phyloP scores from a whole-genome alignment of 2,113 vertebrate genomes.

The Rhinolophus ferrumequinum region DNA sequence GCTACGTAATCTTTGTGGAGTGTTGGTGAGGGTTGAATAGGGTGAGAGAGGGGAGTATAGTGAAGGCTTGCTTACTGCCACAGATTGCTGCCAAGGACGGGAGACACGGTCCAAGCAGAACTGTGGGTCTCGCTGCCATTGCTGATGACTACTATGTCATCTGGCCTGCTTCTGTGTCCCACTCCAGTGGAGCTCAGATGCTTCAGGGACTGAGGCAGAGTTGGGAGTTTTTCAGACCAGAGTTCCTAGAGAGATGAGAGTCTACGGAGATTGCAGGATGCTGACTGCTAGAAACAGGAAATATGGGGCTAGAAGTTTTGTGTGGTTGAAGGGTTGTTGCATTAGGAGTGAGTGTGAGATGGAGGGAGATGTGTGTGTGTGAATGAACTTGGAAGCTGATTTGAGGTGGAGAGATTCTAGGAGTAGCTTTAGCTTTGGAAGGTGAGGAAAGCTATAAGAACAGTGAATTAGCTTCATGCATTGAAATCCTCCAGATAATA shows the following conservation, averaged over 20 bases:
- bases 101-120: neutral
- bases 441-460: neutral
- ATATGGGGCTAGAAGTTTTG: neutral
- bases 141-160: neutral
- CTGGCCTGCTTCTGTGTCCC: too few relatives aligned
- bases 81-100: neutral
- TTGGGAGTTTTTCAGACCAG: neutral
- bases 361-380: neutral
- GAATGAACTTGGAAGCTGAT: neutral
- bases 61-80: neutral
- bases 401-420: neutral
- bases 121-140: neutral
- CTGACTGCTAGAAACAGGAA: neutral
- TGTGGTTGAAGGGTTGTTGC: neutral
- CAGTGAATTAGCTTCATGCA: neutral
- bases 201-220: neutral
- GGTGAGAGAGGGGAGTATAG: neutral
- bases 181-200: neutral
- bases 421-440: neutral
- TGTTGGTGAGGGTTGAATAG: neutral
- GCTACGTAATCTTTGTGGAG: neutral
- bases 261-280: neutral
- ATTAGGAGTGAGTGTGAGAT: neutral
- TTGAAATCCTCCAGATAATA: neutral
- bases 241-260: neutral